Evolutionary conservation across 1,140 invertebrate genomes (phyloP), one percentile per base, ranked within the genome.

Genomic region (Scaptodrosophila lebanonensis): DNA sequence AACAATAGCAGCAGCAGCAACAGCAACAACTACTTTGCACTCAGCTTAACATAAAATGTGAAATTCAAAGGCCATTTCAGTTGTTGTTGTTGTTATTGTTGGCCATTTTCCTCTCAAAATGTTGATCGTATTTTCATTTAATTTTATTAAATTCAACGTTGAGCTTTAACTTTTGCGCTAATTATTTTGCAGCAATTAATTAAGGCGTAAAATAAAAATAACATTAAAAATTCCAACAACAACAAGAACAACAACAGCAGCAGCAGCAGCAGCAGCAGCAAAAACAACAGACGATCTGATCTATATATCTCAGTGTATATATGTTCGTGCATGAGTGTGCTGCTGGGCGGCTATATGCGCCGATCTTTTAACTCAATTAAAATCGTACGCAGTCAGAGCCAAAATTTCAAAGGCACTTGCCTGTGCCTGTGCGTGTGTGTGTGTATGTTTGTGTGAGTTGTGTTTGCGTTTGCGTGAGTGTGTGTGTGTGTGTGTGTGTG

Each of bases 331-430:
- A 11, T 53, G 18, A 16, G 9, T 18, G 13, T 49, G n/a, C 42
- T 11, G 40, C 11, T 56, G 4, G 29, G 16, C 25, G 27, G 45
- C 44, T 65, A 75, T 75, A 69, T 76, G 39, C 56, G 57, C 67
- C 52, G 70, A 77, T 73, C 73, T 77, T 79, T 77, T 77, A 79
- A 79, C 73, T 77, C 64, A 77, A 77, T 77, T 79, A 79, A 77
- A 77, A 77, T 68, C 73, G 72, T 67, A 79, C 73, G 68, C 76
- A 70, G 64, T 60, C 73, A 79, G n/a, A n/a, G n/a, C n/a, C n/a
- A 67, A 50, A 50, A 61, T 76, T 75, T 75, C 71, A 75, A 75
- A 75, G 62, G 61, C 71, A 76, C 63, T 72, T 71, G 47, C 32
- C 50, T 18, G 48, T 66, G 56, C 61, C 49, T 33, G 50, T 51